Percentiles rank a stretch among this genome's conserved stretches.
These are phyloP conservation scores for Mus spicilegus DNA, from an alignment of 2,113 vertebrate species.

Conservation along the genomic window DNA sequence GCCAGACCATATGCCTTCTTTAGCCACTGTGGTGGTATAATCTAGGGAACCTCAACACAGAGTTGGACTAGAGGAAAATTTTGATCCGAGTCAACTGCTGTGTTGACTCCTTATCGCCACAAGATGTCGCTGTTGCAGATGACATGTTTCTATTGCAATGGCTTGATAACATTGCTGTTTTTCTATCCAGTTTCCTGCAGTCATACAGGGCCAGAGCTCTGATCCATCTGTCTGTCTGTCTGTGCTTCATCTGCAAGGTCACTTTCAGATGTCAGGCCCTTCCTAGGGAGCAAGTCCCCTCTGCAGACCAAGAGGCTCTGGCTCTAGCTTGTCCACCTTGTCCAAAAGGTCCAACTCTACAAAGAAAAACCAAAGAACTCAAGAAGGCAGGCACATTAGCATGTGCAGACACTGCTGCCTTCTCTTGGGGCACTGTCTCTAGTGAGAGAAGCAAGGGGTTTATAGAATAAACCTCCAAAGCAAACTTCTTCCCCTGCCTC, in stretches of 20 bases:
- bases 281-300: not conserved
- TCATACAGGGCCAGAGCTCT: accelerated
- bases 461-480: not conserved
- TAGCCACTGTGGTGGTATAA: accelerated
- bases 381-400: not conserved
- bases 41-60: not conserved
- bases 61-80: not conserved
- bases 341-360: not conserved
- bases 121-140: not conserved
- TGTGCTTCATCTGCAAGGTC: not conserved
- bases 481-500: accelerated
- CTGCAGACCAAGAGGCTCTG: not conserved
- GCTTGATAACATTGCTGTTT: not conserved
- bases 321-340: not conserved
- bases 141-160: accelerated
- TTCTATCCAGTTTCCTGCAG: not conserved
- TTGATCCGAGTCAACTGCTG: not conserved
- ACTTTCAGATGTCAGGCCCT: not conserved
- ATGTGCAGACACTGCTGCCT: accelerated
- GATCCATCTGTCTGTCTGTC: no score
- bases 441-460: not conserved
- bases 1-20: not conserved
- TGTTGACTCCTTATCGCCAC: not conserved
- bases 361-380: not conserved
- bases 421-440: not conserved